Evolutionary conservation across 2,797 vertebrate genomes (phyloP).

Genomic region (Chloroceryle inda): DNA sequence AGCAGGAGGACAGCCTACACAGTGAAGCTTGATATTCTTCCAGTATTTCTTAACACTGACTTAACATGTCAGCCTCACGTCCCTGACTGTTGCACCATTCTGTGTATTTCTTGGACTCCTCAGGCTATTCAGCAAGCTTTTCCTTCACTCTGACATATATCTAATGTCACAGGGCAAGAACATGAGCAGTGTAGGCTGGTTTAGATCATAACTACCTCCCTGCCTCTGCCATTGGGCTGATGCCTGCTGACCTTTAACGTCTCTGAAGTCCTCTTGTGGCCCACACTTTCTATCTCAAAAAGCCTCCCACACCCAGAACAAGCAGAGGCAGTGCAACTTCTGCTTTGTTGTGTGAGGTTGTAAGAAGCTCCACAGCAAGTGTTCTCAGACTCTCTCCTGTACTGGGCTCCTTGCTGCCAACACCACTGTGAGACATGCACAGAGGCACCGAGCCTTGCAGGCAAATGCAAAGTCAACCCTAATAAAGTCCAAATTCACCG

Average conservation of each 20-base stretch:
- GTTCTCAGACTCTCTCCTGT: not conserved
- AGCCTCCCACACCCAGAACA: not conserved
- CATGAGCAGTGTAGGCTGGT: not conserved
- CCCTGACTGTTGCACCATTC: not conserved
- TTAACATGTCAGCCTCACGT: not conserved
- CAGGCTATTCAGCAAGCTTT: not conserved
- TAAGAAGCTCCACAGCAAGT: not conserved
- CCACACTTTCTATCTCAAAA: accelerated
- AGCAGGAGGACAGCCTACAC: not conserved
- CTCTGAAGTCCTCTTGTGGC: not conserved
- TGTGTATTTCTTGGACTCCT: not conserved
- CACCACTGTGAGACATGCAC: accelerated
- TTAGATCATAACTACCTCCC: not conserved
- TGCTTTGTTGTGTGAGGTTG: not conserved
- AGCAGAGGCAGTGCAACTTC: not conserved
- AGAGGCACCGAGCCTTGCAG: not conserved
- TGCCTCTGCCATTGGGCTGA: not conserved
- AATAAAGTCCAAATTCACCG: not conserved
- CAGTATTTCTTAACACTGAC: not conserved
- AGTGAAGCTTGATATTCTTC: not conserved
- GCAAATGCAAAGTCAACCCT: not conserved
- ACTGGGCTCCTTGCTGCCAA: not conserved
- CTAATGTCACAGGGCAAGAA: not conserved
- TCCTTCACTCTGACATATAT: not conserved
- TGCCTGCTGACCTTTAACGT: not conserved